Base-by-base conservation (phyloP, 1,140 invertebrate genomes). In the Drosophila fuyamai region DNA sequence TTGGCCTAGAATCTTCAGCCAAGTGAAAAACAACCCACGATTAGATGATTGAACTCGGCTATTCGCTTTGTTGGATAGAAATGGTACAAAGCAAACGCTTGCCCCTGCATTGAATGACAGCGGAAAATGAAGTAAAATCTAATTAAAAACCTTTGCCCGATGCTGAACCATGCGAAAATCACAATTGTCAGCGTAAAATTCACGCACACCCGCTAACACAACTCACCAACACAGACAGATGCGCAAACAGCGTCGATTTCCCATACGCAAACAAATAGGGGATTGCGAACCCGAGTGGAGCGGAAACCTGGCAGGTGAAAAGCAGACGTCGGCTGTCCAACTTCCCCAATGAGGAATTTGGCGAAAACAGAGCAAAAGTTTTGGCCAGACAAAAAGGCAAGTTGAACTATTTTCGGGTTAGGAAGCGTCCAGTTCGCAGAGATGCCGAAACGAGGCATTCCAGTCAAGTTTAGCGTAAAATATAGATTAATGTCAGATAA, bases 111-210 rank as follows among this genome's bases (percentile, higher is more conserved):
- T 79, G 71, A 86, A 68, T 79, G 82, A 82, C 70, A 82, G 65
- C 68, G 67, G 82, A 75, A 76, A 79, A 80, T 83, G 72, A 79
- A 80, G 61, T 67, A 80, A 88, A 88, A 89, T 88, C 83, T 89
- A 88, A 89, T 88, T 88, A 83, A 83, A 89, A 80, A 74, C 65
- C 50, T 63, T 68, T 86, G 65, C 55, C 48, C 60, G 55, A 44
- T 43, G 56, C 65, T 50, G 47, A 65, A 40, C 57, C 63, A 67
- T 48, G 67, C 50, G 54, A 65, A 88, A 88, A 88, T 88, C 84
- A 89, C 83, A 84, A 88, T 89, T 83, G 79, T 88, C 80, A 89
- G 83, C 76, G 73, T 62, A 73, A 80, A 82, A 71, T 76, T 80
- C 58, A 67, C 44, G 46, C 80, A 70, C 66, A 88, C 72, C 72